Conservation (phyloP, 1,140 invertebrate genomes). For the Formica exsecta region DNA sequence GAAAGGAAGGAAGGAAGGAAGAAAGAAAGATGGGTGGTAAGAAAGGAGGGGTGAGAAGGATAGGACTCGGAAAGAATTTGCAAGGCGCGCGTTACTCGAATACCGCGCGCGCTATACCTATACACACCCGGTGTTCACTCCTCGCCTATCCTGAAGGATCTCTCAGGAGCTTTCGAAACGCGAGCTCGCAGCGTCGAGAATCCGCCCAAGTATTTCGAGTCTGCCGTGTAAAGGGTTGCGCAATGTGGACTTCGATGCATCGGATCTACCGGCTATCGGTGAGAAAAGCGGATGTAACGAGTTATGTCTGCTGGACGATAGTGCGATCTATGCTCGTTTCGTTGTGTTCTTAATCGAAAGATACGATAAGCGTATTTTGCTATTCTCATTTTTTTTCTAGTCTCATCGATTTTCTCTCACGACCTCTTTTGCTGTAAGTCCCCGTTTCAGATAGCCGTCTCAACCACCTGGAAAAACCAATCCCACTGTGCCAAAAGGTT, state of each 20-base stretch:
- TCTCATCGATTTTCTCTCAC: not conserved
- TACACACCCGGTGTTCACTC: slow-evolving; percentile 44
- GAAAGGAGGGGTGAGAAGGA: slow-evolving; percentile 15
- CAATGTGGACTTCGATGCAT: slow-evolving; percentile 11
- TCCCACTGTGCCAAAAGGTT: slow-evolving; percentile 37
- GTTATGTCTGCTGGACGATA: not conserved
- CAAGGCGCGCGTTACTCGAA: slow-evolving; percentile 66
- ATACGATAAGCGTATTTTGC: not conserved
- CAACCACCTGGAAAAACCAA: slow-evolving; percentile 24
- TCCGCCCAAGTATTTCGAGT: slow-evolving; percentile 70
- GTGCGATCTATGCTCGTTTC: not conserved
- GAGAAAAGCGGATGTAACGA: slow-evolving; percentile 18
- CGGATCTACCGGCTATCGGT: slow-evolving; percentile 11
- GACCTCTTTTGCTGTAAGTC: slow-evolving; percentile 8
- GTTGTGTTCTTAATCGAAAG: slow-evolving; percentile 4
- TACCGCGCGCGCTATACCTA: slow-evolving; percentile 56
- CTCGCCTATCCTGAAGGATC: slow-evolving; percentile 38
- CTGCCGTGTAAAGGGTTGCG: slow-evolving; percentile 29
- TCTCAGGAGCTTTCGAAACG: slow-evolving; percentile 68
- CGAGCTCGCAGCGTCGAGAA: slow-evolving; percentile 60
- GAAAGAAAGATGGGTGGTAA: not conserved
- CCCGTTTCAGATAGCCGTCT: slow-evolving; percentile 17
- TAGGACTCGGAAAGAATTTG: slow-evolving; percentile 72
- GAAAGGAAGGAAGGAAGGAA: not conserved
- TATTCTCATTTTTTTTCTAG: not conserved